These are phyloP conservation scores for Lophura nycthemera DNA, from an alignment of 2,113 vertebrate genomes.

Conservation along the genomic window DNA sequence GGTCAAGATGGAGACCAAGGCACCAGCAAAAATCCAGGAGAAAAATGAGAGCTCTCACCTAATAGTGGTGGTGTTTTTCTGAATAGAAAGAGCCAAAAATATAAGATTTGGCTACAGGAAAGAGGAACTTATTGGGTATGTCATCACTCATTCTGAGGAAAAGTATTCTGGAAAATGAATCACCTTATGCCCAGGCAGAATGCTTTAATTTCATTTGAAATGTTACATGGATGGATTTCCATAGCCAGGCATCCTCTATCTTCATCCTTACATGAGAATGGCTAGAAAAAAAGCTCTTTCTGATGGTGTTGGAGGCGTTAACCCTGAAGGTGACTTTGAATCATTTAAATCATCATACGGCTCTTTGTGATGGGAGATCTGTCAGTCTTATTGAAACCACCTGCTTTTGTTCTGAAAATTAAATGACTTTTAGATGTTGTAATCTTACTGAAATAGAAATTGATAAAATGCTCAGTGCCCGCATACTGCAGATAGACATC, in stretches of 20 bases:
- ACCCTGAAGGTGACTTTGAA: not conserved
- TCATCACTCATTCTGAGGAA: not conserved
- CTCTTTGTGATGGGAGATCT: accelerated
- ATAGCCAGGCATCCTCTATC: not conserved
- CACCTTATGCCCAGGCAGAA: not conserved
- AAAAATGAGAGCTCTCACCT: not conserved
- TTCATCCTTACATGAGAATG: accelerated
- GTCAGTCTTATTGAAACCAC: not conserved
- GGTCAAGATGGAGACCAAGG: not conserved
- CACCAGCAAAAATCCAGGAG: not conserved
- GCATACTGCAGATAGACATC: not conserved
- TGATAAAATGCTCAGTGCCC: not conserved
- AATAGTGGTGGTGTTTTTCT: accelerated
- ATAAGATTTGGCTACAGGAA: not conserved
- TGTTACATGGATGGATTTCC: not conserved
- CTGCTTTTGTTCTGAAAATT: not conserved
- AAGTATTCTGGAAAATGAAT: not conserved
- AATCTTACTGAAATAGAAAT: not conserved
- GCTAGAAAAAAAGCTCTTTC: not conserved
- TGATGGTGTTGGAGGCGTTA: not conserved
- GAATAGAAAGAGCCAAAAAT: not conserved
- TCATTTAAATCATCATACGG: not conserved
- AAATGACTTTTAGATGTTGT: not conserved
- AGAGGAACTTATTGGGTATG: accelerated
- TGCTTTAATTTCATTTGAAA: not conserved